These are phyloP conservation scores for Rhinatrema bivittatum DNA, from an alignment of 2,797 vertebrate species.

Conservation along the genomic window DNA sequence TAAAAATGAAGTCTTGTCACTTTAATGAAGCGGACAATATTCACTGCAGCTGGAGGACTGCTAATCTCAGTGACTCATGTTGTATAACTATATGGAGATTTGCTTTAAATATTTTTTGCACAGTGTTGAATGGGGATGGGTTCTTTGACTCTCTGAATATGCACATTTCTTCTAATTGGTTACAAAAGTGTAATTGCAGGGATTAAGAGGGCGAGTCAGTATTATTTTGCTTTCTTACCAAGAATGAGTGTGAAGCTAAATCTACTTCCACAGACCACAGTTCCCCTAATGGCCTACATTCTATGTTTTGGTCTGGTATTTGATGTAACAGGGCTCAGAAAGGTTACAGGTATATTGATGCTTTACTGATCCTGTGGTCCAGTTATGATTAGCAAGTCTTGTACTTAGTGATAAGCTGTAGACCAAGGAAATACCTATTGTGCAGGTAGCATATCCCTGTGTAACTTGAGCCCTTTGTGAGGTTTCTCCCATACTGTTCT, in stretches of 20 bases:
- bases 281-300: too few relatives aligned
- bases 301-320: too few relatives aligned
- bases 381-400: too few relatives aligned
- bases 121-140: conserved; percentile 31
- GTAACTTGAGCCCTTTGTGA: too few relatives aligned
- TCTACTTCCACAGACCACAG: conserved; percentile 33
- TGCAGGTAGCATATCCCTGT: too few relatives aligned
- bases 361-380: too few relatives aligned
- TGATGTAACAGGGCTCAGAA: too few relatives aligned
- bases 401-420: too few relatives aligned
- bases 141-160: conserved; percentile 19
- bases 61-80: conserved; percentile 10
- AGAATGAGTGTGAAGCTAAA: conserved; percentile 22
- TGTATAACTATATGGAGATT: conserved; percentile 23
- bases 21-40: conserved; percentile 5
- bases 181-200: conserved; percentile 41
- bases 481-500: too few relatives aligned
- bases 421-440: too few relatives aligned
- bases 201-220: conserved; percentile 35
- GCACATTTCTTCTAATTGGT: conserved; percentile 37
- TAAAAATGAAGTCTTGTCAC: neutral
- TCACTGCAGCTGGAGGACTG: conserved; percentile 6
- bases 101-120: conserved; percentile 34
- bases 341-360: too few relatives aligned
- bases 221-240: conserved; percentile 17